Base-by-base conservation (phyloP, 1,140 invertebrate species). In the Eumeta japonica region DNA sequence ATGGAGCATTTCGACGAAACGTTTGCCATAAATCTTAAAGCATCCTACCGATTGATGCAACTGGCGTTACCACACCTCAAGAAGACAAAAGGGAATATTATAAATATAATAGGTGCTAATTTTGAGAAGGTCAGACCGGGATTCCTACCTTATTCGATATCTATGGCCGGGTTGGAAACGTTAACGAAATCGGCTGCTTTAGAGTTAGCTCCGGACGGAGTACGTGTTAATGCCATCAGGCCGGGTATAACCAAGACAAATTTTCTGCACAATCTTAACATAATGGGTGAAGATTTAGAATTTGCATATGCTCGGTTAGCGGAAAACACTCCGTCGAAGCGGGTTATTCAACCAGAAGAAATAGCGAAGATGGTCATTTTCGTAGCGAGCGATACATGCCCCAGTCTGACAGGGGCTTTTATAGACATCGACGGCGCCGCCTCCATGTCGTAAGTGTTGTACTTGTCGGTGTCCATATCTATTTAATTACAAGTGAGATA, bases 101-200 rank as follows among this genome's bases (percentile, higher is more conserved):
- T 92, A 1, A 91, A 91, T 62, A 83, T 91, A 2, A 89, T 86
- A 7, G 89, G 86, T 51, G 81, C 89, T 1, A n/a, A n/a, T n/a
- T 81, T 77, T 45, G 54, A 84, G 16, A 62, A 84, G 62, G 75
- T 84, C 3, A 82, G 82, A 43, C 75, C 82, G 15, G 75, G 75
- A 16, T 67, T 80, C 31, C 52, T 84, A 27, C 75, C 83, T 0
- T 89, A 87, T 45, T 81, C 80, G 39, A 85, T 88, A 76, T 85
- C 55, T 11, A 43, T 44, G 16, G 51, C 52, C 16, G 58, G 52
- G 1, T 40, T 89, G 2, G 85, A 88, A 54, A 83, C 85, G 42
- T 78, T 89, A 27, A 88, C 86, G 1, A 63, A 78, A 50, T 83
- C 82, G 51, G 68, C 78, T 20, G 83, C 83, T 9, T 50, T 85